Base-by-base conservation (phyloP, 2,113 vertebrate genomes). In the Gopherus evgoodei region DNA sequence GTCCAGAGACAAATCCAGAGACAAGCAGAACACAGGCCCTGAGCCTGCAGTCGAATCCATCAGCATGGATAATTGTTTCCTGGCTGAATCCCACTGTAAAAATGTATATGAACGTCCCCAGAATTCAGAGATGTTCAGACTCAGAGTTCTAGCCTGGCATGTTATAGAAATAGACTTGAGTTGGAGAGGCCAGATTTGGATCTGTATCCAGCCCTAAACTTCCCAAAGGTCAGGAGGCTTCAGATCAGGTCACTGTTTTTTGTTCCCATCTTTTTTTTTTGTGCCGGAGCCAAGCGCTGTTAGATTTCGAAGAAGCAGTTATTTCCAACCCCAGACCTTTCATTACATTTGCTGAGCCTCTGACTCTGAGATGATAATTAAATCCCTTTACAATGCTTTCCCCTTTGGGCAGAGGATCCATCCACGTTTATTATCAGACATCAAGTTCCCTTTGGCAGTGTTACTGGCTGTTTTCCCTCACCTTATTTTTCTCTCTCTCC, bases 281-380 rank as follows among this genome's bases (percentile, higher is more conserved):
- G 27, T 62, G 87, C 94, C 83, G 92, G 84, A 72, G n/a, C n/a
- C n/a, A 72, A 38, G n/a, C n/a, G n/a, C n/a, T n/a, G n/a, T n/a
- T n/a, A n/a, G n/a, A n/a, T n/a, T n/a, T n/a, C n/a, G n/a, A n/a
- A n/a, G n/a, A n/a, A n/a, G n/a, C n/a, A 92, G 8, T 52, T 62
- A 86, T 93, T 94, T 95, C 90, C 93, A 95, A 49, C 27, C 86
- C 56, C 35, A 17, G 59, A 16, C 88, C n/a, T n/a, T 92, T 86
- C 83, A 96, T 94, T 95, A 92, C 80, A 90, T 6, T 42, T 83
- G 80, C 93, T 84, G 83, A 89, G 65, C 65, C n/a, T n/a, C n/a
- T n/a, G n/a, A 79, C 49, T 90, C 95, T 90, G 52, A 78, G 89
- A 84, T 90, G 83, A 92, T 54, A 72, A 72, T 72, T 72, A 92